phyloP scores from a whole-genome alignment of 2,888 invertebrate species.

The Anthoptus insignis region DNA sequence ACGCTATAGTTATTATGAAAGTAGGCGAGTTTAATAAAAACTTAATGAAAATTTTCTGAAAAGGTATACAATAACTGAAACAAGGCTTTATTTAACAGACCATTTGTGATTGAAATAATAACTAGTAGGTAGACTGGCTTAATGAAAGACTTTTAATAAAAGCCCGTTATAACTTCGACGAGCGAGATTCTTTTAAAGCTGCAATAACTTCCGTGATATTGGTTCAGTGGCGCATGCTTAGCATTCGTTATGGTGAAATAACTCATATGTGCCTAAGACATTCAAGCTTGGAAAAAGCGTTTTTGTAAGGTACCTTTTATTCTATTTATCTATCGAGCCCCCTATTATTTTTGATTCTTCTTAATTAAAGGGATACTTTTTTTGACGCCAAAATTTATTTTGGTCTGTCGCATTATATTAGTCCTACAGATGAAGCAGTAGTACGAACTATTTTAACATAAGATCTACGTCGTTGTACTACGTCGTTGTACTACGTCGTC shows the following conservation, averaged over 20 bases:
- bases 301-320: too few relatives aligned
- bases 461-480: too few relatives aligned
- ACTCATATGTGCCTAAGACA: too few relatives aligned
- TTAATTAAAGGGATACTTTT: too few relatives aligned
- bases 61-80: conserved; percentile 25
- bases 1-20: neutral
- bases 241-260: conserved; percentile 38
- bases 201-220: conserved; percentile 50
- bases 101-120: conserved; percentile 34
- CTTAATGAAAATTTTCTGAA: conserved; percentile 32
- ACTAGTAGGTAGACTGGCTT: conserved; percentile 22
- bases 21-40: conserved; percentile 1
- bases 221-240: conserved; percentile 47
- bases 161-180: conserved; percentile 18
- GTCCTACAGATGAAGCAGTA: too few relatives aligned
- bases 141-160: conserved; percentile 37
- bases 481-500: too few relatives aligned
- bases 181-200: conserved; percentile 32
- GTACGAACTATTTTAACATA: too few relatives aligned
- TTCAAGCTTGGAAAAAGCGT: too few relatives aligned
- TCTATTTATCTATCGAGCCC: too few relatives aligned
- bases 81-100: conserved; percentile 23
- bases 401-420: too few relatives aligned
- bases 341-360: too few relatives aligned
- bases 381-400: too few relatives aligned